Evolutionary conservation across 1,140 invertebrate genomes (phyloP), one percentile per base, ranked within the genome.

Genomic region (Drosophila nebulosa): DNA sequence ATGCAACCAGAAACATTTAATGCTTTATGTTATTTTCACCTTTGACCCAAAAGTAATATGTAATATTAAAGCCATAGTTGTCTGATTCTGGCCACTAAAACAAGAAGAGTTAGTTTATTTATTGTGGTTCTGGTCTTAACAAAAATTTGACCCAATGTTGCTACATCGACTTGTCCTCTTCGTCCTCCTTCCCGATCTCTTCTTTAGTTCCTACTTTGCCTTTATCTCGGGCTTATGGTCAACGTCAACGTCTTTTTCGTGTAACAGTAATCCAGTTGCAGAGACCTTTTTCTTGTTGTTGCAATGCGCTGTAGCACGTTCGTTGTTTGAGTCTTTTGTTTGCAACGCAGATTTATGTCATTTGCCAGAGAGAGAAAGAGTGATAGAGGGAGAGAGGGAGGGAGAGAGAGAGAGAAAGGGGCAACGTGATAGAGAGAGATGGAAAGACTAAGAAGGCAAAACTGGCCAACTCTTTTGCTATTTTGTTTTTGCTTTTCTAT

Each of bases 311-410:
- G 69, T 65, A 71, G 71, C 80, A 76, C 78, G 81, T 86, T 86
- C 74, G 83, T 86, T 74, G 81, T 83, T 66, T 86, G 64, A 86
- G 81, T 86, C 83, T 86, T 86, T 86, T 86, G 81, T 86, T 85
- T 84, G 80, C 81, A 77, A 85, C 74, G 77, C 81, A 85, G 81
- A 85, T 86, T 85, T 85, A 78, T 86, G 81, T 86, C 83, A 86
- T 85, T 86, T 72, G 42, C 52, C 14, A 27, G 26, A n/a, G 12
- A 6, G 14, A 3, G 35, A 36, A 4, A 39, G 10, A 18, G 39
- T 12, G 35, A 36, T n/a, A 39, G 10, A 18, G 39, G n/a, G 10
- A 36, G 32, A 35, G n/a, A 12, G 12, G 3, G 12, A 35, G 12
- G 3, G 10, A n/a, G 1, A 2, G 36, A 18, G 7, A 0, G 3